These are phyloP conservation scores for Labrus mixtus DNA, from an alignment of 2,113 vertebrate genomes.

Conservation along the genomic window DNA sequence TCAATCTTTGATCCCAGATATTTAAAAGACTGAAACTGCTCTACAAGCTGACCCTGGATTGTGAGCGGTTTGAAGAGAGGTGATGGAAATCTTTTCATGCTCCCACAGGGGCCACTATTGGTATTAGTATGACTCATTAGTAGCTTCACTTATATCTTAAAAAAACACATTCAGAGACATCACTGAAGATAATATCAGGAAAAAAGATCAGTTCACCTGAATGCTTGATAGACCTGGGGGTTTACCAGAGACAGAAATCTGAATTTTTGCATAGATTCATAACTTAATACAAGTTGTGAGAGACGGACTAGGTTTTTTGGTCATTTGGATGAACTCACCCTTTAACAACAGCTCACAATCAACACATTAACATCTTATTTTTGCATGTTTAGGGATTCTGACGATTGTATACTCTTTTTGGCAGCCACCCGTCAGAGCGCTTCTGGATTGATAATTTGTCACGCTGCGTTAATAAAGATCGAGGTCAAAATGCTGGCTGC, in stretches of 20 bases:
- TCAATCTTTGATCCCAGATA: too few relatives aligned
- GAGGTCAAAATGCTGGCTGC: conserved; percentile 43
- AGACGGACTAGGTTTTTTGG: background rate
- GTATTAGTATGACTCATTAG: too few relatives aligned
- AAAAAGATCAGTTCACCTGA: background rate
- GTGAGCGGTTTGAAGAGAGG: too few relatives aligned
- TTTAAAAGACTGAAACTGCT: too few relatives aligned
- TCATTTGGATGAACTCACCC: conserved; percentile 11
- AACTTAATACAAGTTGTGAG: background rate
- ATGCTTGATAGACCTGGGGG: too few relatives aligned
- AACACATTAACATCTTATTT: conserved; percentile 19
- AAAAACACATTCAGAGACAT: too few relatives aligned
- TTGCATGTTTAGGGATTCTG: conserved; percentile 31
- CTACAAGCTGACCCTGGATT: too few relatives aligned
- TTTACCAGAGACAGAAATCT: background rate
- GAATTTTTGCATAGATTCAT: background rate
- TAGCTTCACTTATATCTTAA: too few relatives aligned
- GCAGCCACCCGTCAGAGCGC: conserved; percentile 5
- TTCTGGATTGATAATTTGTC: conserved; percentile 71
- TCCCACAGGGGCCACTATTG: too few relatives aligned
- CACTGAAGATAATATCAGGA: too few relatives aligned
- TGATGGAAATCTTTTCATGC: too few relatives aligned
- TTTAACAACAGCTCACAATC: background rate
- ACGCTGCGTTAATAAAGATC: conserved; percentile 65
- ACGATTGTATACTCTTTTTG: conserved; percentile 47